Percentiles rank a stretch among this genome's conserved stretches.
Conservation (phyloP, 2,797 vertebrate genomes). For the Rhabdomys pumilio region DNA sequence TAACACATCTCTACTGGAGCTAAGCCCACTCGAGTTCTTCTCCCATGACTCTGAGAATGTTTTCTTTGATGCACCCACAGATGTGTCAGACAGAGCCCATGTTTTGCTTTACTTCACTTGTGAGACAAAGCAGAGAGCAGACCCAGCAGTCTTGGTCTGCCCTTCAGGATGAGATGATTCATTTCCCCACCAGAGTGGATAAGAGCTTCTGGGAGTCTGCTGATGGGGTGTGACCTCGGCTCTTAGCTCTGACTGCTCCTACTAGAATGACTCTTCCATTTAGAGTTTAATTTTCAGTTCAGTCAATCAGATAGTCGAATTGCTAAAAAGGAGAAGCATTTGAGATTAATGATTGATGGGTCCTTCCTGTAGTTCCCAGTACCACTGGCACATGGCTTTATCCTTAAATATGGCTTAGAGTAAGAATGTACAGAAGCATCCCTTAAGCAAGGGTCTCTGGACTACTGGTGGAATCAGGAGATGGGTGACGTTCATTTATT, state of each 20-base stretch:
- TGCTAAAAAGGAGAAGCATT: not conserved
- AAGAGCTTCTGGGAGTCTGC: not conserved
- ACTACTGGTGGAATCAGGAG: constrained; percentile 1
- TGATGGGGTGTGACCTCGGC: not conserved
- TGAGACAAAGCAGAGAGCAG: not conserved
- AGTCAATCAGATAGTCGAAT: not conserved
- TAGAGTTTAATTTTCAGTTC: constrained; percentile 47
- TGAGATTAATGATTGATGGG: not conserved
- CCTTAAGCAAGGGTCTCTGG: not conserved
- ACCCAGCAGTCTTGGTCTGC: not conserved
- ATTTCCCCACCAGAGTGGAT: not conserved
- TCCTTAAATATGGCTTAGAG: not conserved
- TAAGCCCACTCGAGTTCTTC: not conserved
- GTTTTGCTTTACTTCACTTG: not conserved
- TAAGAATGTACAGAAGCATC: not conserved
- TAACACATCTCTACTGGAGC: not conserved
- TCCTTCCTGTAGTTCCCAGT: not conserved
- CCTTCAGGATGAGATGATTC: not conserved
- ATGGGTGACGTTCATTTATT: not conserved
- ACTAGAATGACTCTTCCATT: not conserved
- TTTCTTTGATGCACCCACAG: not conserved
- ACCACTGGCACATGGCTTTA: not conserved
- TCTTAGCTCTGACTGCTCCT: not conserved
- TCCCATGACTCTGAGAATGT: not conserved
- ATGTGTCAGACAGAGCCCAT: not conserved